Evolutionary conservation across 2,797 vertebrate genomes (phyloP).

Genomic region (Apogon hyalosoma): DNA sequence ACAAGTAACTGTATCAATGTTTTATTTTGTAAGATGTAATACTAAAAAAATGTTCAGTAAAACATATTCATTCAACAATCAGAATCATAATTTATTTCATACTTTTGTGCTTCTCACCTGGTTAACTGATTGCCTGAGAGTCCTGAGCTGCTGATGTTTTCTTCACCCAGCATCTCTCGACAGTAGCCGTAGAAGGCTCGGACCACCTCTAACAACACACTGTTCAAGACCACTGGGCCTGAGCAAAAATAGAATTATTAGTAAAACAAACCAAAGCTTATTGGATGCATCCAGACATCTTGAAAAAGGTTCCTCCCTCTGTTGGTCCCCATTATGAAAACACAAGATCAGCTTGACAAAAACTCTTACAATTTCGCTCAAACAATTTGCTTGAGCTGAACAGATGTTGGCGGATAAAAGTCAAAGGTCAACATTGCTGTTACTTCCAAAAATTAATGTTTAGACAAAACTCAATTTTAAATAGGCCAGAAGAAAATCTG

Average conservation of each 20-base stretch:
- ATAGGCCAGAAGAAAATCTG: too few species aligned
- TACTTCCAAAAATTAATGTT: too few species aligned
- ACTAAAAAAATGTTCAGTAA: neutral
- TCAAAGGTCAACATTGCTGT: too few species aligned
- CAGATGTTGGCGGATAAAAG: too few species aligned
- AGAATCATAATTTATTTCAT: neutral
- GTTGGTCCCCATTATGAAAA: too few species aligned
- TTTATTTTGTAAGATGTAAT: neutral
- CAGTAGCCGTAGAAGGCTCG: conserved; percentile 94
- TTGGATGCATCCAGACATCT: too few species aligned
- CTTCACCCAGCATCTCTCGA: conserved; percentile 87
- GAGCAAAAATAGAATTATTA: conserved; percentile 16
- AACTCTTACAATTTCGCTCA: too few species aligned
- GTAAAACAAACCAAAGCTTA: neutral
- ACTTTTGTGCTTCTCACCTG: conserved; percentile 80
- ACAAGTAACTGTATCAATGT: neutral
- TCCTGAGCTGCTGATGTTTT: conserved; percentile 83
- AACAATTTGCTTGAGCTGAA: too few species aligned
- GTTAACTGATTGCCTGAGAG: conserved; percentile 87
- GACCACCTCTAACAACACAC: conserved; percentile 92
- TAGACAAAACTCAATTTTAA: too few species aligned
- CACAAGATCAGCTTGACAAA: too few species aligned
- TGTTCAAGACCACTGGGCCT: conserved; percentile 91
- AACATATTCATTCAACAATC: neutral
- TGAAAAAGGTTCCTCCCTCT: too few species aligned